Evolutionary conservation across 2,888 invertebrate species (phyloP).

Genomic region (Pinctada fucata): DNA sequence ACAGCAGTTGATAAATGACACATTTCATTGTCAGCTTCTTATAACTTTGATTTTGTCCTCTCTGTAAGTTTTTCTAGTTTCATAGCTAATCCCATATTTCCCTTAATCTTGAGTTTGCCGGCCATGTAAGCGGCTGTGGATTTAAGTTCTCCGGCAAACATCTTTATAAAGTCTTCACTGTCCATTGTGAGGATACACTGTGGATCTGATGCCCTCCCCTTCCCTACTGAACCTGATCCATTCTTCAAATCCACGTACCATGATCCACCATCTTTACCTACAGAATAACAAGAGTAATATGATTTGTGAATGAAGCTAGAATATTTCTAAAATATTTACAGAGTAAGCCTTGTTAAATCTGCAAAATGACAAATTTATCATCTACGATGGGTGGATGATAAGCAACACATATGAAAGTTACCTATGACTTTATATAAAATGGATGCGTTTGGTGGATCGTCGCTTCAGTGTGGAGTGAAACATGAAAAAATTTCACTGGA

Average conservation of each 20-base stretch:
- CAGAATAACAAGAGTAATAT: too few species aligned
- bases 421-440: too few species aligned
- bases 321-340: too few species aligned
- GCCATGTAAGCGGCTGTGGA: constrained; percentile 96
- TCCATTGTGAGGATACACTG: constrained; percentile 93
- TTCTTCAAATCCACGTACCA: constrained; percentile 94
- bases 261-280: constrained; percentile 84
- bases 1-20: too few species aligned
- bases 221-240: constrained; percentile 87
- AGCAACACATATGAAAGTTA: too few species aligned
- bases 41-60: constrained; percentile 33
- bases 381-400: too few species aligned
- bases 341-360: constrained; percentile 11
- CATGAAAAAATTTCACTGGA: too few species aligned
- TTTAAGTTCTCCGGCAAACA: constrained; percentile 87
- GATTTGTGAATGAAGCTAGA: constrained; percentile 14
- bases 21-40: constrained; percentile 48
- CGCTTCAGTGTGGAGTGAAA: too few species aligned
- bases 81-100: constrained; percentile 95
- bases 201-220: constrained; percentile 84
- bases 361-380: too few species aligned
- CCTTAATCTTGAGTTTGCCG: constrained; percentile 94
- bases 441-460: too few species aligned
- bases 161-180: constrained; percentile 78
- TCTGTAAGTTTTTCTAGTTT: constrained; percentile 84